Base-by-base conservation (phyloP, 2,888 invertebrate species). In the Rhopalosiphum nymphaeae region DNA sequence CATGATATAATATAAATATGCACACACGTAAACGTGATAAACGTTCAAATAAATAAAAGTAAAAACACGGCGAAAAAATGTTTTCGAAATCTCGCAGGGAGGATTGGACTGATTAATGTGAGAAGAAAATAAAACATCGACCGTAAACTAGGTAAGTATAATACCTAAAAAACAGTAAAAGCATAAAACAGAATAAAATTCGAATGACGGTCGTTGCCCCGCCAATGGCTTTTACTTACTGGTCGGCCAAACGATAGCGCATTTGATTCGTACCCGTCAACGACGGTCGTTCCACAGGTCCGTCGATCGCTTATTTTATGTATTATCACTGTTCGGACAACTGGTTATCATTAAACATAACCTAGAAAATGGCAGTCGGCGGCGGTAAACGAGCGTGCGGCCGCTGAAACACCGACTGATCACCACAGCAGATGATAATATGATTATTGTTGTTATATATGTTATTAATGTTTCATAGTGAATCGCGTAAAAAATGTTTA, bases 271-370 rank as follows among this genome's bases (percentile, higher is more conserved):
- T 67, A 67, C 29, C 36, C 67, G 88, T 42, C 87, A 29, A 46
- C 86, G 88, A 49, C 89, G 93, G 53, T 84, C 44, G 89, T n/a
- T 53, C 84, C 84, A 36, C 67, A 21, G 49, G 88, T 88, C 88
- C 67, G 49, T 88, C 49, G 53, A 53, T 78, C 67, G 92, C 67
- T 88, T 67, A 87, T 44, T 61, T 87, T n/a, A 21, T 88, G n/a
- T 46, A 57, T 26, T 49, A 87, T 85, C 85, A 87, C 92, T 26
- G 92, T 87, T 87, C 67, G 87, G 87, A 36, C 92, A 53, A 67
- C 88, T 67, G 92, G 92, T 92, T 88, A 88, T 87, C 86, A 86
- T 92, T 91, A 88, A 92, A 92, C 92, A 92, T 92, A 92, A 92
- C 92, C 92, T 92, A 92, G 67, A 92, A 92, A 92, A 92, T 36